These are phyloP conservation scores for Eupsittula cactorum DNA, from an alignment of 2,113 vertebrate genomes.

Conservation along the genomic window DNA sequence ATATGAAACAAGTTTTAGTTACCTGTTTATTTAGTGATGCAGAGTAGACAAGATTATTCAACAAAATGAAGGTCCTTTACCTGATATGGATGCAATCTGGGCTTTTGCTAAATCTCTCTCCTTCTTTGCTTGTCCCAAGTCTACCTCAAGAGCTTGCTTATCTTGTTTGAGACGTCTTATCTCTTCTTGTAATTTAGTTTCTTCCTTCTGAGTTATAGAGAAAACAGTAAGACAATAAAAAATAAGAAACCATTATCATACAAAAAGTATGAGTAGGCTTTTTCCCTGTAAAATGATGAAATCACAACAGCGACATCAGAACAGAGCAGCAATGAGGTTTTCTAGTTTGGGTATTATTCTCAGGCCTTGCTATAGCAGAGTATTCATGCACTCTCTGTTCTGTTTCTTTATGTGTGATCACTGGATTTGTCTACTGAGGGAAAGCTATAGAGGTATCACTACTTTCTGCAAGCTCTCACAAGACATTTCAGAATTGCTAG, in stretches of 20 bases:
- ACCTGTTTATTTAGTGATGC: neutral
- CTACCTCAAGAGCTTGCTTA: constrained; percentile 86
- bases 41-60: neutral
- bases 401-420: neutral
- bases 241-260: neutral
- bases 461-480: neutral
- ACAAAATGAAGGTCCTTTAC: constrained; percentile 64
- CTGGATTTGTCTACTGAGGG: neutral
- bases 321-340: neutral
- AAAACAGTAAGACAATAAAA: neutral
- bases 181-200: constrained; percentile 80
- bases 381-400: neutral
- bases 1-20: neutral
- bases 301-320: neutral
- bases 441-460: neutral
- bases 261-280: neutral
- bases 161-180: constrained; percentile 83
- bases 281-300: neutral
- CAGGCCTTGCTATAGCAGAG: neutral
- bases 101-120: constrained; percentile 83
- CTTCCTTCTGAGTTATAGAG: constrained; percentile 78
- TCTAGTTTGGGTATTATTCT: neutral
- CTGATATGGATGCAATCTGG: constrained; percentile 76
- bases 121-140: constrained; percentile 83
- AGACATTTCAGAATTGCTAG: neutral